Conservation (phyloP, 2,888 invertebrate species). For the Troides aeacus region DNA sequence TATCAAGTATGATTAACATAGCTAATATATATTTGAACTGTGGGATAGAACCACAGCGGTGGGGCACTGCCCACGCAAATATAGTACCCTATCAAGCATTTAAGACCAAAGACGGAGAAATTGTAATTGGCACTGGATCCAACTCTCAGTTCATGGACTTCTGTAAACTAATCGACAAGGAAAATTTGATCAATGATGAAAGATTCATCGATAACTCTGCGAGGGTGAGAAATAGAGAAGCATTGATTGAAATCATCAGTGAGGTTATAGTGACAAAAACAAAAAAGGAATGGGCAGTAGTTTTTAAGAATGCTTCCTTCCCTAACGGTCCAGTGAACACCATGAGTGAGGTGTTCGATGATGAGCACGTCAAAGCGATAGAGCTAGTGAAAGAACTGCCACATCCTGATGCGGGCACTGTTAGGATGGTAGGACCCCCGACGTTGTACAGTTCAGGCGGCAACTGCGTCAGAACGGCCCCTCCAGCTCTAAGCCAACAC, state of each 20-base stretch:
- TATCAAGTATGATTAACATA: conserved; percentile 92
- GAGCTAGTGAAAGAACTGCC: conserved; percentile 85
- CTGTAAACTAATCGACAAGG: conserved; percentile 81
- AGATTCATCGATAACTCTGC: conserved; percentile 86
- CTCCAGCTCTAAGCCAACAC: conserved; percentile 93
- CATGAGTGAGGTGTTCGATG: conserved; percentile 91
- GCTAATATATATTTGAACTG: conserved; percentile 95
- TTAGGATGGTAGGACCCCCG: conserved; percentile 92
- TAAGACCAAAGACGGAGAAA: conserved; percentile 88
- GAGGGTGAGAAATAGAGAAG: conserved; percentile 87
- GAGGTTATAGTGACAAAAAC: conserved; percentile 81
- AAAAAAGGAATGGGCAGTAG: conserved; percentile 85
- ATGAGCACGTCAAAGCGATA: conserved; percentile 89
- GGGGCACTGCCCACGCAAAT: conserved; percentile 97
- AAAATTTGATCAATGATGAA: conserved; percentile 81
- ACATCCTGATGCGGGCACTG: conserved; percentile 84
- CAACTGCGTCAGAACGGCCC: conserved; percentile 85
- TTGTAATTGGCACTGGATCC: conserved; percentile 94
- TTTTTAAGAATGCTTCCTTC: conserved; percentile 87
- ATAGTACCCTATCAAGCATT: conserved; percentile 97
- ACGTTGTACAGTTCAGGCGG: conserved; percentile 88
- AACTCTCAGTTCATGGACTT: conserved; percentile 89
- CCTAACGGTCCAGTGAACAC: conserved; percentile 95
- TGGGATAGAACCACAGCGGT: conserved; percentile 86
- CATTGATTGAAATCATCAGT: conserved; percentile 82